These are phyloP conservation scores for Lucilia cuprina DNA, from an alignment of 1,140 invertebrate species.

Conservation along the genomic window DNA sequence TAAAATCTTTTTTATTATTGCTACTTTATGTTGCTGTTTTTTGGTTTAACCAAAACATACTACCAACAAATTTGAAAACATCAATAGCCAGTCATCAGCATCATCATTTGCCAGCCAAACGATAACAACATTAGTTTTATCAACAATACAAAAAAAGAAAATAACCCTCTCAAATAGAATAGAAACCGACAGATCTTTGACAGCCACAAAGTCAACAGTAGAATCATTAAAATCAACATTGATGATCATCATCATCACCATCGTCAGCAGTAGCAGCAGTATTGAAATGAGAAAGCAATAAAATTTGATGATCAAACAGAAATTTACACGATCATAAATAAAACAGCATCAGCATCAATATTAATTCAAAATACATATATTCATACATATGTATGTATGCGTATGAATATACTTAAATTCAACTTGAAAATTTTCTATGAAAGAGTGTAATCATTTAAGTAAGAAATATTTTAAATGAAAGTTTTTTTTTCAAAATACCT, in stretches of 20 bases:
- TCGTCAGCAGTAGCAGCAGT: neutral
- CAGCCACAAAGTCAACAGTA: neutral
- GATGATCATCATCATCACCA: constrained; percentile 5
- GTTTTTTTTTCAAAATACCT: too few species aligned
- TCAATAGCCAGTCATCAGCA: neutral
- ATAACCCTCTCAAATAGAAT: neutral
- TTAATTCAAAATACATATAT: neutral
- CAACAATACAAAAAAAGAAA: neutral
- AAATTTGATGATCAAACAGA: constrained; percentile 33
- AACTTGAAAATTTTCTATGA: too few species aligned
- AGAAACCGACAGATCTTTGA: neutral
- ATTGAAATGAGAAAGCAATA: constrained; percentile 20
- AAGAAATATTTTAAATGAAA: too few species aligned
- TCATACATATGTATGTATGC: too few species aligned
- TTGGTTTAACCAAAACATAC: neutral
- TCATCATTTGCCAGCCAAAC: neutral
- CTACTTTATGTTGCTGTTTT: neutral
- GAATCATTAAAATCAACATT: neutral
- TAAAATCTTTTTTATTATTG: too few species aligned
- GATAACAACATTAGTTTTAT: neutral
- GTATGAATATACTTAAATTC: too few species aligned
- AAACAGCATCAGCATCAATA: constrained; percentile 12
- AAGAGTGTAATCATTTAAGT: too few species aligned
- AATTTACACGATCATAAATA: constrained; percentile 35
- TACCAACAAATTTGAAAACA: neutral